Percentiles rank a stretch among this genome's conserved stretches.
Evolutionary conservation across 2,888 invertebrate genomes (phyloP).

Genomic region (Argynnis bischoffii): DNA sequence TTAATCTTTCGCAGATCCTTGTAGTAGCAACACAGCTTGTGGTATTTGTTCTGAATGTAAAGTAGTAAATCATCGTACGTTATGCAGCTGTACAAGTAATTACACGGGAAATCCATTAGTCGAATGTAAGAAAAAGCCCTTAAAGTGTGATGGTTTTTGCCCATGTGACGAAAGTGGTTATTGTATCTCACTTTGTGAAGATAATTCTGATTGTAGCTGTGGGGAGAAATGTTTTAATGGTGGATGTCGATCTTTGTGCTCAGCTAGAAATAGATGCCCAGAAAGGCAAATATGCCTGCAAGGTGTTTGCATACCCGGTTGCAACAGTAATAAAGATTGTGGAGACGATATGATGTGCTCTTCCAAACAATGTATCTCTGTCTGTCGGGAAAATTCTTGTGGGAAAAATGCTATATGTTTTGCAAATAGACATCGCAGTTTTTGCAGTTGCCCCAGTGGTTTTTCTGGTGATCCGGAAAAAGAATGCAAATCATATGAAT

Average conservation of each 20-base stretch:
- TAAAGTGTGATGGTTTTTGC: slow-evolving; percentile 88
- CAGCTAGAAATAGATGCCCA: slow-evolving; percentile 85
- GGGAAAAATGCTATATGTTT: slow-evolving; percentile 91
- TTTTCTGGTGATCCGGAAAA: slow-evolving; percentile 90
- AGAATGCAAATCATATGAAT: slow-evolving; percentile 89
- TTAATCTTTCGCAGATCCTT: slow-evolving; percentile 84
- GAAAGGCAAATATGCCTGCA: slow-evolving; percentile 89
- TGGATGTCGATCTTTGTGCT: slow-evolving; percentile 88
- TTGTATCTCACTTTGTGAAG: slow-evolving; percentile 87
- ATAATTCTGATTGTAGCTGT: slow-evolving; percentile 88
- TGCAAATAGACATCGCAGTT: slow-evolving; percentile 89
- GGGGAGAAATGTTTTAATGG: slow-evolving; percentile 90
- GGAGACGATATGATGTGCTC: slow-evolving; percentile 89
- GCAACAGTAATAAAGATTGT: slow-evolving; percentile 90
- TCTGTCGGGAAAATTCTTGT: slow-evolving; percentile 87
- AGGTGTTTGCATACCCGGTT: slow-evolving; percentile 90
- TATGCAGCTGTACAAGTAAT: slow-evolving; percentile 92
- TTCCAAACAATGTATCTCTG: slow-evolving; percentile 85
- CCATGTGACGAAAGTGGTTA: slow-evolving; percentile 92
- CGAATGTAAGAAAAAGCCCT: slow-evolving; percentile 87
- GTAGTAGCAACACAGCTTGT: slow-evolving; percentile 87
- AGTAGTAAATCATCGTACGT: slow-evolving; percentile 91
- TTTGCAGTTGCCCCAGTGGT: slow-evolving; percentile 94
- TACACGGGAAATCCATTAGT: slow-evolving; percentile 92
- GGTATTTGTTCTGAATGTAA: slow-evolving; percentile 92